Conservation (phyloP, 1,140 invertebrate genomes). For the Bemisia tabaci region DNA sequence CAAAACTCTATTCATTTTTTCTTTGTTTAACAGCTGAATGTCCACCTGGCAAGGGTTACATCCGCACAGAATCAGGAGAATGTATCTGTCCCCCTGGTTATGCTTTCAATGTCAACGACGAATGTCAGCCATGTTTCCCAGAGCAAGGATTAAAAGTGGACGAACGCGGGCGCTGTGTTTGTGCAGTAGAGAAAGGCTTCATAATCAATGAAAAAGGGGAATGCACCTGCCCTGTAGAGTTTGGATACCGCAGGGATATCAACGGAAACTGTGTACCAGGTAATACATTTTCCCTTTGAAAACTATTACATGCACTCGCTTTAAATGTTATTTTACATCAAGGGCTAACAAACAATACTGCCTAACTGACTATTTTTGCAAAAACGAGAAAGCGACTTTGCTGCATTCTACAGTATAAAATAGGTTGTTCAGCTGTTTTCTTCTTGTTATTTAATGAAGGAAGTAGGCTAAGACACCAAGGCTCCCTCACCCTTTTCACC, state of each 20-base stretch:
- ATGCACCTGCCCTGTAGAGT: conserved; percentile 58
- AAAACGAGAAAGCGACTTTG: no score
- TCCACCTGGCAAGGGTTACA: conserved; percentile 53
- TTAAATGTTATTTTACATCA: no score
- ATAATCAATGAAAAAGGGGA: conserved; percentile 57
- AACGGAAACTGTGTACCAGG: conserved; percentile 48
- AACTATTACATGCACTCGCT: no score
- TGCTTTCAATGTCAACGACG: conserved; percentile 50
- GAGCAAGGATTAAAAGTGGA: conserved; percentile 59
- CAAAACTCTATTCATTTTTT: background rate
- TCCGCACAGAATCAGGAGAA: conserved; percentile 49
- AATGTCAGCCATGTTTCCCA: conserved; percentile 54
- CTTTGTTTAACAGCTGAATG: conserved; percentile 37
- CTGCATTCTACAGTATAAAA: no score
- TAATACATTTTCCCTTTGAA: no score
- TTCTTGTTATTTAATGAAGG: no score
- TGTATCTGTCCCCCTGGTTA: conserved; percentile 61
- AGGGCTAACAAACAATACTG: background rate
- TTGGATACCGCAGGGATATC: conserved; percentile 49
- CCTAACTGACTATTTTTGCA: background rate
- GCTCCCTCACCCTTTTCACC: no score
- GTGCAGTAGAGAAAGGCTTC: conserved; percentile 56
- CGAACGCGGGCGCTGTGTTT: conserved; percentile 60
- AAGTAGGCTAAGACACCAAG: no score
- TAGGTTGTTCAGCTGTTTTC: background rate